Percentiles rank a stretch among this genome's conserved stretches.
Evolutionary conservation across 2,797 vertebrate species (phyloP).

Genomic region (Octomys mimax): DNA sequence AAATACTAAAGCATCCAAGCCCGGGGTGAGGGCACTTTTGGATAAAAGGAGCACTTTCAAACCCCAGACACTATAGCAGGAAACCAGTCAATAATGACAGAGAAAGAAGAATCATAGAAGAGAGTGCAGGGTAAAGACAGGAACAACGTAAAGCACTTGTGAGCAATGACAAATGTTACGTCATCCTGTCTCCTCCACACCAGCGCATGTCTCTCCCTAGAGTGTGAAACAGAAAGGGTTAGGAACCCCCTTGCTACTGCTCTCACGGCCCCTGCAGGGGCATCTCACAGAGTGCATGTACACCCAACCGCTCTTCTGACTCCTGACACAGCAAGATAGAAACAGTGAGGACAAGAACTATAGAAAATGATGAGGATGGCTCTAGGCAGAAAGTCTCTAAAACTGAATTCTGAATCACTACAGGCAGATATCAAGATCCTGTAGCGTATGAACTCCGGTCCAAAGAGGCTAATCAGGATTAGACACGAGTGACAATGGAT

Average conservation of each 20-base stretch:
- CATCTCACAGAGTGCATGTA: neutral
- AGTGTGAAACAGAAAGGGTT: neutral
- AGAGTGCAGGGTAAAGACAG: neutral
- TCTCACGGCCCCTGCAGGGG: rapidly evolving
- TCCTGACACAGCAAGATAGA: neutral
- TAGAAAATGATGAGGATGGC: neutral
- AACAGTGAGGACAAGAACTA: neutral
- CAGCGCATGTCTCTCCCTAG: neutral
- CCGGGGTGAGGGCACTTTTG: neutral
- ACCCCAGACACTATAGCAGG: neutral
- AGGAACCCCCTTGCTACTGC: rapidly evolving
- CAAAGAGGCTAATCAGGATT: neutral
- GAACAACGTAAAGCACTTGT: neutral
- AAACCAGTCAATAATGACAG: neutral
- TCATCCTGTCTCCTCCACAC: neutral
- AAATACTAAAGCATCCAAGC: neutral
- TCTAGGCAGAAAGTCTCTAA: neutral
- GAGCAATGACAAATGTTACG: neutral
- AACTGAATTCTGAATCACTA: neutral
- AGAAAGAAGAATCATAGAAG: neutral
- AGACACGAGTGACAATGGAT: neutral
- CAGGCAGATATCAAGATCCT: neutral
- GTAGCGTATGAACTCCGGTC: neutral
- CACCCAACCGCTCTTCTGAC: neutral
- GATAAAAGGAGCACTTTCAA: neutral